Conservation (phyloP, 2,113 vertebrate genomes). For the Poicephalus meyeri region DNA sequence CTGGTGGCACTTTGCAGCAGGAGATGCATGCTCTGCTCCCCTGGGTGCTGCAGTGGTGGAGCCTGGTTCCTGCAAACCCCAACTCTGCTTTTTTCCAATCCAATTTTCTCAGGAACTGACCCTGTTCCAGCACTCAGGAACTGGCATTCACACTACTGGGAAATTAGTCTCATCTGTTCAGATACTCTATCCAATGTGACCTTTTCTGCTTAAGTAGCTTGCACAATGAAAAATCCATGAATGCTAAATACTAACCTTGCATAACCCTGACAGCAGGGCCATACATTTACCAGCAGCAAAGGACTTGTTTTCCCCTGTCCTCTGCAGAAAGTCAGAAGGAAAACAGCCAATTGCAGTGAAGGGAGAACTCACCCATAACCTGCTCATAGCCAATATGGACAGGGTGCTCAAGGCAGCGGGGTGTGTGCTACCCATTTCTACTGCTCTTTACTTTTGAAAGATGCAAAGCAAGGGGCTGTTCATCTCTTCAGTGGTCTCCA, state of each 20-base stretch:
- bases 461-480: background rate
- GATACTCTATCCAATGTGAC: background rate
- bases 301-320: rapidly evolving
- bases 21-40: background rate
- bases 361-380: background rate
- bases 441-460: background rate
- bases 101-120: constrained; percentile 39
- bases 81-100: background rate
- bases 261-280: background rate
- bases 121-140: background rate
- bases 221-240: background rate
- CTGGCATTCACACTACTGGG: background rate
- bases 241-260: background rate
- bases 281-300: background rate
- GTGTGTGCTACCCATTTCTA: background rate
- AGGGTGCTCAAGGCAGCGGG: background rate
- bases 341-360: background rate
- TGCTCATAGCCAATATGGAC: background rate
- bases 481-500: background rate
- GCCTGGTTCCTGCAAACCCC: background rate
- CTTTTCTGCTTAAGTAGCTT: constrained; percentile 17
- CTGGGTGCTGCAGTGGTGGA: rapidly evolving
- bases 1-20: background rate
- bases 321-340: background rate
- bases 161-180: constrained; percentile 6